phyloP scores from a whole-genome alignment of 2,797 vertebrate genomes.

The Lutjanus argentimaculatus region DNA sequence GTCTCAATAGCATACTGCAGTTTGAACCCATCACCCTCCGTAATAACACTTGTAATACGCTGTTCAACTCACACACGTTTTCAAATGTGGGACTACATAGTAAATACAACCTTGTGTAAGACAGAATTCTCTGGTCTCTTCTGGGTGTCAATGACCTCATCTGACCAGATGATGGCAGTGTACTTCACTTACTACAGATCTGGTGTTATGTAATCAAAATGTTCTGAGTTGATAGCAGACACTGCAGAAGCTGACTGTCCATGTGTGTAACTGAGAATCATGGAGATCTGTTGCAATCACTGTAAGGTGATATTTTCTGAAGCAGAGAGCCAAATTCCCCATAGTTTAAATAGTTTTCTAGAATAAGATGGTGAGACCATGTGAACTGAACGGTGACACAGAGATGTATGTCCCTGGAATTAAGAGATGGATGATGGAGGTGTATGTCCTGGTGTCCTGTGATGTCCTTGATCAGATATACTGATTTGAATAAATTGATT shows the following conservation, averaged over 20 bases:
- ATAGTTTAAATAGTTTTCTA: slow-evolving; percentile 14
- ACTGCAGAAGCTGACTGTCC: slow-evolving; percentile 48
- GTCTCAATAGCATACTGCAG: background rate
- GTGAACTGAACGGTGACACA: background rate
- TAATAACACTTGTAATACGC: background rate
- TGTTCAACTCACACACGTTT: background rate
- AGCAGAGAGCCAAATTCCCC: background rate
- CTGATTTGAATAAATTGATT: slow-evolving; percentile 5
- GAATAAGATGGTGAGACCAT: background rate
- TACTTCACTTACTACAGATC: slow-evolving; percentile 22
- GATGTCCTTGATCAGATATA: background rate
- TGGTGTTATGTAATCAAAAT: slow-evolving; percentile 62
- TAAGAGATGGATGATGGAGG: background rate
- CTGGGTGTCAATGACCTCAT: background rate
- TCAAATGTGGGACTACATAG: background rate
- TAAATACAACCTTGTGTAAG: background rate
- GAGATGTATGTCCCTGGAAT: slow-evolving; percentile 1
- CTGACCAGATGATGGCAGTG: slow-evolving; percentile 72
- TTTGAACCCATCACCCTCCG: background rate
- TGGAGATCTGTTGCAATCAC: slow-evolving; percentile 53
- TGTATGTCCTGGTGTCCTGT: background rate
- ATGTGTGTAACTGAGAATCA: slow-evolving; percentile 36
- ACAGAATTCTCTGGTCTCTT: background rate
- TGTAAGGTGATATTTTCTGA: slow-evolving; percentile 49
- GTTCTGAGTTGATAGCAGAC: slow-evolving; percentile 51